phyloP scores from a whole-genome alignment of 2,113 vertebrate genomes.

The Romanogobio albipinnatus region DNA sequence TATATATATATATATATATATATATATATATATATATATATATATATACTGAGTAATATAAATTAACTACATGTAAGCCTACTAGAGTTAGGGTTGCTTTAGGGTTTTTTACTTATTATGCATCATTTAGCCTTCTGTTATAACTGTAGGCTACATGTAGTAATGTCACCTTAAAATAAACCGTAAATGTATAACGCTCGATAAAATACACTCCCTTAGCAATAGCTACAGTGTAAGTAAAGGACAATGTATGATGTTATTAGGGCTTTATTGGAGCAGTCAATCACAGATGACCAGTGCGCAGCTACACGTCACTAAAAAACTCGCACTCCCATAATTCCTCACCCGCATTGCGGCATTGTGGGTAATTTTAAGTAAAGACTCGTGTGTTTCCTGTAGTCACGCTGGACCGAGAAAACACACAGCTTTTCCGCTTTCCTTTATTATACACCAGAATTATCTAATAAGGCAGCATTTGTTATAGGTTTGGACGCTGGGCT shows the following conservation, averaged over 20 bases:
- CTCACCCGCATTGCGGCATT: conserved; percentile 56
- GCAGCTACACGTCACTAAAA: not conserved
- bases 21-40: no score
- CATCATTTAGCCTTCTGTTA: not conserved
- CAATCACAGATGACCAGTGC: not conserved
- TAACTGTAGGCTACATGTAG: no score
- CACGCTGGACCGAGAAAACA: not conserved
- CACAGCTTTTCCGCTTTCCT: not conserved
- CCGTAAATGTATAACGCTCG: not conserved
- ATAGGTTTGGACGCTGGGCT: not conserved
- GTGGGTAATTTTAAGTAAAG: conserved; percentile 22
- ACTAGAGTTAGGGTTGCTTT: no score
- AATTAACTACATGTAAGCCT: no score
- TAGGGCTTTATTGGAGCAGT: not conserved
- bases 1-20: no score
- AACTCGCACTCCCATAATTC: conserved; percentile 68
- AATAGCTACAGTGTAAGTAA: not conserved
- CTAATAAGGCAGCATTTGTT: not conserved
- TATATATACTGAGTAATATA: no score
- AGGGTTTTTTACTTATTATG: no score
- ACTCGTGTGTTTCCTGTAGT: not conserved
- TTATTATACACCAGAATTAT: no score
- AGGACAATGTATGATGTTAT: not conserved
- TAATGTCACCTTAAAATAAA: no score
- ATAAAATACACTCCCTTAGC: not conserved